A percentile compares a stretch with the other conserved stretches of the same genome.
Conservation (phyloP, 2,888 invertebrate species). For the Zygaena filipendulae region DNA sequence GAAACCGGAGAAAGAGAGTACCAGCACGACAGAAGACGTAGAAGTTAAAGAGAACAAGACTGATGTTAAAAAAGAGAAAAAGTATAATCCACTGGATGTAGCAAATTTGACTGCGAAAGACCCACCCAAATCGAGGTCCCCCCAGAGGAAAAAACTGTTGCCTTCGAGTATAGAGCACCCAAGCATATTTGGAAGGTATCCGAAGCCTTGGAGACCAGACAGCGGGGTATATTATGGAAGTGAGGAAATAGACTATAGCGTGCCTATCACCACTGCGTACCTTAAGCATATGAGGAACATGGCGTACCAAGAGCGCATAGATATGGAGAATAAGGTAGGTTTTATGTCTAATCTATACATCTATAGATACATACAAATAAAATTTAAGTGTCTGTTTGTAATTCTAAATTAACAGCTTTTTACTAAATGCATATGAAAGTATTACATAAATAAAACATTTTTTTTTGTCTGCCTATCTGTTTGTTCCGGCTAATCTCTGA, state of each 20-base stretch:
- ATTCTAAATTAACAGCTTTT: no score
- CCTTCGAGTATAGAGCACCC: constrained; percentile 35
- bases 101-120: constrained; percentile 72
- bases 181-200: constrained; percentile 51
- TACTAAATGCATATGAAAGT: no score
- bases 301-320: constrained; percentile 50
- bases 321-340: constrained; percentile 50
- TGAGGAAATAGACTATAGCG: constrained; percentile 79
- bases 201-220: constrained; percentile 73
- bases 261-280: constrained; percentile 91
- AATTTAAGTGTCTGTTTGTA: no score
- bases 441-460: no score
- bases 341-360: no score
- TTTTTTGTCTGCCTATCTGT: no score
- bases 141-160: constrained; percentile 60
- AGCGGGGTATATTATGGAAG: constrained; percentile 44
- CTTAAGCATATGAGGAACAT: constrained; percentile 85
- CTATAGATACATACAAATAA: no score
- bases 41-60: constrained; percentile 37
- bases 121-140: constrained; percentile 62
- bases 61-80: constrained; percentile 46
- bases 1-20: constrained; percentile 30
- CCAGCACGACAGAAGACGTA: constrained; percentile 33
- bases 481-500: no score
- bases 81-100: constrained; percentile 71